Evolutionary conservation across 2,113 vertebrate genomes (phyloP).

Genomic region (Isurus oxyrinchus): DNA sequence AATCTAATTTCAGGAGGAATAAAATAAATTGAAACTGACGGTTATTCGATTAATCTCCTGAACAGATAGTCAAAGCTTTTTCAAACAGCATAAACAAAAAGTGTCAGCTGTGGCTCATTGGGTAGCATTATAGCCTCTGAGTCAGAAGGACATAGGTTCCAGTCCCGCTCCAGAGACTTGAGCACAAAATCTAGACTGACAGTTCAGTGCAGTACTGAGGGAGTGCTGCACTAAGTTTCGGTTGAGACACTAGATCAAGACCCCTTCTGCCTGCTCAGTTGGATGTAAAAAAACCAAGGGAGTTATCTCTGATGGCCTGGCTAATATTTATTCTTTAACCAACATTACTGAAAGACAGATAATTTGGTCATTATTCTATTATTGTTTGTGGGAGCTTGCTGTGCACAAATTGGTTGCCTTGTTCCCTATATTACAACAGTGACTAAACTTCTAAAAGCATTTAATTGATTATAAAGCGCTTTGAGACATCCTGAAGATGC

Average conservation of each 20-base stretch:
- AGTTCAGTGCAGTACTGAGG: neutral
- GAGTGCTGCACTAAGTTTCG: neutral
- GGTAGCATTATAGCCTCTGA: too few species aligned
- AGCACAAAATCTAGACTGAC: neutral
- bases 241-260: neutral
- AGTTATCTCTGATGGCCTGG: neutral
- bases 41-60: slow-evolving; percentile 48
- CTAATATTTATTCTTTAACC: neutral
- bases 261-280: neutral
- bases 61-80: slow-evolving; percentile 12
- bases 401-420: neutral
- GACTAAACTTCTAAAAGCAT: neutral
- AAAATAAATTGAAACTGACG: slow-evolving; percentile 50
- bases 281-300: neutral
- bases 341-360: neutral
- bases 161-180: neutral
- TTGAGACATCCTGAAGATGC: neutral
- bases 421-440: neutral
- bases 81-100: neutral
- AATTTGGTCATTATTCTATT: neutral
- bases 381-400: neutral
- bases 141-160: neutral
- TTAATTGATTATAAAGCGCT: neutral
- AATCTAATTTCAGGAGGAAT: slow-evolving; percentile 53
- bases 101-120: neutral